Evolutionary conservation across 2,888 invertebrate species (phyloP).

Genomic region (Mayetiola destructor): DNA sequence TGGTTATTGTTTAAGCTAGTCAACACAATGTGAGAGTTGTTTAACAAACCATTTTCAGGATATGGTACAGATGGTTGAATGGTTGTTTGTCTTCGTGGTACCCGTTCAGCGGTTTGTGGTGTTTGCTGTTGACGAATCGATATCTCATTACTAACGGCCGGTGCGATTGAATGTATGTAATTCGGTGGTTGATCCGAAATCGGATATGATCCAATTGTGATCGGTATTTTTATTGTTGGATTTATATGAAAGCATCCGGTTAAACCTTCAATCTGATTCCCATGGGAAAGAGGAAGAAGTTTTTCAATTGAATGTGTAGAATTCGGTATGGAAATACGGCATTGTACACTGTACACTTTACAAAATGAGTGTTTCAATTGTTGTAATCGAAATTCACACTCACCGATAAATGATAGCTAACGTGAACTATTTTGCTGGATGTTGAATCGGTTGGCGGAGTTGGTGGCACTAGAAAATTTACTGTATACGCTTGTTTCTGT

Average conservation of each 20-base stretch:
- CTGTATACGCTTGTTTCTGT: background rate
- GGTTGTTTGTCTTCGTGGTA: background rate
- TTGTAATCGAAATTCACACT: background rate
- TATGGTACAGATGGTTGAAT: background rate
- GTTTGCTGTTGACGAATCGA: background rate
- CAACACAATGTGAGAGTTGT: no score
- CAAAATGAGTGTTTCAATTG: background rate
- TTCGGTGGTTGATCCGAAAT: constrained; percentile 44
- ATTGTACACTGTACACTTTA: background rate
- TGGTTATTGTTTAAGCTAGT: no score
- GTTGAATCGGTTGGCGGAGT: background rate
- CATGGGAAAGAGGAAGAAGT: background rate
- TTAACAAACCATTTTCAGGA: background rate
- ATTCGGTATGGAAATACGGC: background rate
- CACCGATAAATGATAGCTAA: background rate
- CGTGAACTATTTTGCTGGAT: background rate
- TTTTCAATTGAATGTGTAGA: background rate
- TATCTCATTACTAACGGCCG: background rate
- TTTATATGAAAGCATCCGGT: constrained; percentile 28
- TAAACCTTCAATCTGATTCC: background rate
- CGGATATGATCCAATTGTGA: constrained; percentile 27
- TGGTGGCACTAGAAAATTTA: background rate
- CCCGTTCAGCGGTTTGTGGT: constrained; percentile 6
- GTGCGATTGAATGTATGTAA: background rate
- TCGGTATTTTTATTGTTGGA: constrained; percentile 26